Base-by-base conservation (phyloP, 2,113 vertebrate genomes). In the Cnemophilus loriae region DNA sequence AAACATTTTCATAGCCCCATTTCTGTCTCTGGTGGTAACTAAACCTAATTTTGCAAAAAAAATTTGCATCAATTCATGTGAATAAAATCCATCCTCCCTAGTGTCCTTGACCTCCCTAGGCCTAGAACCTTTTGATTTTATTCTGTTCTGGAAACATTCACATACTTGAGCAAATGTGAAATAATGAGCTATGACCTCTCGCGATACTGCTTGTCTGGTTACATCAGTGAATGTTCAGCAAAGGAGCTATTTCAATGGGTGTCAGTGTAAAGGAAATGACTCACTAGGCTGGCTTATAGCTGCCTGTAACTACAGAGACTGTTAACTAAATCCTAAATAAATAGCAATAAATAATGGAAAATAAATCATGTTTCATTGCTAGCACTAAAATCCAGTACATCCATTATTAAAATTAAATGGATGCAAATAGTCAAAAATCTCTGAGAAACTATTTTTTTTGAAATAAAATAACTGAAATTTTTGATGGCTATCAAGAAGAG, bases 221-320 rank as follows among this genome's bases (percentile, higher is more conserved):
- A 93, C 65, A 94, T 57, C 80, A 97, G 85, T 46, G 65, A 67
- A 63, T 84, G 71, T 87, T 73, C 93, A 88, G 90, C 89, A 52
- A 93, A 79, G 56, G 89, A 96, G 79, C 59, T 32, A 59, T 94
- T 94, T 93, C 77, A 87, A 46, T 81, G 89, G 91, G 81, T 92
- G 92, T 89, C 92, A 79, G 75, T 15, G 64, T 67, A 92, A 95
- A 95, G 93, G 88, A 96, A 96, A 94, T 96, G 91, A 97, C 80
- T 95, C 94, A 91, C 92, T 84, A 60, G 93, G 60, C 57, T 95
- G 70, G 39, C 85, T 81, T 84, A 78, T 64, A 96, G 82, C 39
- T 90, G 74, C 92, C 57, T 95, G 64, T 84, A 90, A 46, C 89
- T 67, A 41, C 81, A 69, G 63, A 82, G 30, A 49, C 86, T 53